Conservation (phyloP, 2,888 invertebrate species). For the Stenodema calcarata region DNA sequence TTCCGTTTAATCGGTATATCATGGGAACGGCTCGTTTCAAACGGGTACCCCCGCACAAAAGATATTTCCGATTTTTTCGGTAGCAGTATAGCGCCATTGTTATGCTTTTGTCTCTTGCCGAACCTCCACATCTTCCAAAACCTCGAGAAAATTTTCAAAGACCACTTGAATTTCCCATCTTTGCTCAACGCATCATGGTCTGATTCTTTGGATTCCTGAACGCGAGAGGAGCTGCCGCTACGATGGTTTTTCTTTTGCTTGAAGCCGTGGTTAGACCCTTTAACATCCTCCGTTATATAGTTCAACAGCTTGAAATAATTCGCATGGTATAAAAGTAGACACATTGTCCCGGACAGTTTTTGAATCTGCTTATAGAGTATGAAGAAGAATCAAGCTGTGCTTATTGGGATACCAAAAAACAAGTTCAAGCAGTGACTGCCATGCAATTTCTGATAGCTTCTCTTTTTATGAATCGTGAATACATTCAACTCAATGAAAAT, state of each 20-base stretch:
- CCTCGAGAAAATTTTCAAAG: background rate
- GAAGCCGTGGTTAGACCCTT: background rate
- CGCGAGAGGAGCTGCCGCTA: background rate
- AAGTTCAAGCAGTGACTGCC: too few relatives aligned
- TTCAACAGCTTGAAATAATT: background rate
- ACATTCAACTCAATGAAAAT: too few relatives aligned
- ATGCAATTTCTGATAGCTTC: too few relatives aligned
- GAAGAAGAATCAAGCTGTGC: too few relatives aligned
- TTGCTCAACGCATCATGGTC: background rate
- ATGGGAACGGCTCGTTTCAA: background rate
- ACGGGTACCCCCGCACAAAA: background rate
- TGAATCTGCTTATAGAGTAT: too few relatives aligned
- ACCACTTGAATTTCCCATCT: background rate
- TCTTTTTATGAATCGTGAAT: too few relatives aligned
- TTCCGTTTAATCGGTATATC: background rate
- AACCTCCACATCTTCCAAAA: background rate
- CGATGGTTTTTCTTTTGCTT: background rate
- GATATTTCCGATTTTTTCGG: background rate
- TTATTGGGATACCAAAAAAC: too few relatives aligned
- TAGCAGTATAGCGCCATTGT: background rate
- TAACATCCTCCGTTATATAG: background rate
- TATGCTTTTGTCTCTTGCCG: background rate
- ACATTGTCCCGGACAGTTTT: background rate
- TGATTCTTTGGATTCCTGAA: background rate
- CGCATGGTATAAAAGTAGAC: background rate